Evolutionary conservation across 2,113 vertebrate species (phyloP).

Genomic region (Colinus virginianus): DNA sequence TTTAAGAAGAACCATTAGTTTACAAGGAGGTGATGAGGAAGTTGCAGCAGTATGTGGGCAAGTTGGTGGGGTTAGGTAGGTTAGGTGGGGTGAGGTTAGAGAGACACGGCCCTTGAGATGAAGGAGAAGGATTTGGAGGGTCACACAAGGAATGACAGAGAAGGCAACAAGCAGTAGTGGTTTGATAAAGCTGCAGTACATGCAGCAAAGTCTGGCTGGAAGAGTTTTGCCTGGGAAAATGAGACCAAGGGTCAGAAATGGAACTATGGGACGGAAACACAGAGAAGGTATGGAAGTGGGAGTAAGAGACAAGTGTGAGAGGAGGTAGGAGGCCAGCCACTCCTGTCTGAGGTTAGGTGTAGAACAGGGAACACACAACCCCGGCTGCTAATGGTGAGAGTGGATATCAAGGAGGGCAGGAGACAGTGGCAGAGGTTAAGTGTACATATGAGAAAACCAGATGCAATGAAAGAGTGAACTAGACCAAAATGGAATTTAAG

Average conservation of each 20-base stretch:
- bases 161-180: not conserved
- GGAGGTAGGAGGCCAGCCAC: not conserved
- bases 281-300: not conserved
- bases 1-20: not conserved
- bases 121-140: not conserved
- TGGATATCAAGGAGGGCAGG: not conserved
- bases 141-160: not conserved
- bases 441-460: not conserved
- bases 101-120: not conserved
- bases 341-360: not conserved
- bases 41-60: not conserved
- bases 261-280: not conserved
- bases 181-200: not conserved
- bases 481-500: rapidly evolving
- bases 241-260: not conserved
- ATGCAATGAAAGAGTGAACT: not conserved
- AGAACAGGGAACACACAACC: not conserved
- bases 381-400: not conserved
- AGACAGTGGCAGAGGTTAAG: not conserved
- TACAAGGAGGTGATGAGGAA: not conserved
- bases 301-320: not conserved
- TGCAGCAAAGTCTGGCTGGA: not conserved
- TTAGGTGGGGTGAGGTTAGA: not conserved
- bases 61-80: not conserved
- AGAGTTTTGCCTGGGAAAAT: not conserved